Percentiles rank a stretch among this genome's conserved stretches.
Conservation (phyloP, 2,113 vertebrate genomes). For the Alethe castanea region DNA sequence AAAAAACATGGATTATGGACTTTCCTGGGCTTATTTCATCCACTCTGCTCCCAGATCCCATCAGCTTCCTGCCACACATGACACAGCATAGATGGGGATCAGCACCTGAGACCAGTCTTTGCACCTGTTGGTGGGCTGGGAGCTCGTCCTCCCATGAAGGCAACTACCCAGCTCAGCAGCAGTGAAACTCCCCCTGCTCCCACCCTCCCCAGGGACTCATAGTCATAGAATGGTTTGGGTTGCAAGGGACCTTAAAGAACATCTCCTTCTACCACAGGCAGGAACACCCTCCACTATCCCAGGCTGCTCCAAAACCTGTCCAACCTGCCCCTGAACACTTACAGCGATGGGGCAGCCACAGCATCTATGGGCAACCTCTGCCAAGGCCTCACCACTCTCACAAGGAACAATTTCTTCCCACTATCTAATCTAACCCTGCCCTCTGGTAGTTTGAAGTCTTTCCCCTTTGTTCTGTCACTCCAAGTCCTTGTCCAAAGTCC, state of each 20-base stretch:
- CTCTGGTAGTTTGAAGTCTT: neutral
- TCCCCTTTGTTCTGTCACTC: neutral
- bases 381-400: neutral
- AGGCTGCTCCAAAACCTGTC: neutral
- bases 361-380: neutral
- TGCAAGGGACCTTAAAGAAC: neutral
- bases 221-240: neutral
- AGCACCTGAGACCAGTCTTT: accelerated
- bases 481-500: neutral
- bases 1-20: neutral
- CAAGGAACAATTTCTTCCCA: neutral
- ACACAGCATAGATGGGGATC: neutral
- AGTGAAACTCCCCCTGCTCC: neutral
- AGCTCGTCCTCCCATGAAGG: neutral
- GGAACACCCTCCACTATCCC: neutral
- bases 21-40: neutral
- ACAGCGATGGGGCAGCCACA: neutral
- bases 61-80: accelerated
- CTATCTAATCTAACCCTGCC: neutral
- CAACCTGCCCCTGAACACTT: neutral
- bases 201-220: neutral
- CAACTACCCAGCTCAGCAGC: neutral
- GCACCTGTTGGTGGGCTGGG: accelerated
- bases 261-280: neutral
- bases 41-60: neutral